Evolutionary conservation across 2,888 invertebrate genomes (phyloP), one percentile per base, ranked within the genome.

Genomic region (Ormyrus rosae): DNA sequence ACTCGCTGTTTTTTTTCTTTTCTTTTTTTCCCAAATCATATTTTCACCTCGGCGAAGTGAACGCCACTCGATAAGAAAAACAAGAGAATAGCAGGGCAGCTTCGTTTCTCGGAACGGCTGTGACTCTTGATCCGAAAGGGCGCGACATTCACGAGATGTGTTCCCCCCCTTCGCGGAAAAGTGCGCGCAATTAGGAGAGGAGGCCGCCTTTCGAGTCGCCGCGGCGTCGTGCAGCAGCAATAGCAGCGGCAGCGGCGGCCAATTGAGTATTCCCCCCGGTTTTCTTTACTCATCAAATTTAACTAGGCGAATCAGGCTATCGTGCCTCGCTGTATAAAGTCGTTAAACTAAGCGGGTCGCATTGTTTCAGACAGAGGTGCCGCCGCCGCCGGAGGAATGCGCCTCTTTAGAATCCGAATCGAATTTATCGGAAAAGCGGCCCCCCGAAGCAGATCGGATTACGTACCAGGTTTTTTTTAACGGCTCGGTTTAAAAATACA

Each of bases 261-360:
- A 53, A 9, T 19, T 7, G 9, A 53, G 4, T 11, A 19, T 9
- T 11, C 60, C 5, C 19, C 60, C 19, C 3, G 6, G 6, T 45
- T 46, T 63, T 63, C 48, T 63, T 13, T n/a, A 55, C 51, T 72
- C 53, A 55, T 64, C 55, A 46, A 64, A 45, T 55, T 55, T 51
- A 64, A 72, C 72, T 55, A 46, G 63, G 8, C 63, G 58, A 65
- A 73, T 13, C 10, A 56, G 65, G 51, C 56, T 55, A 72, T 19
- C 13, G 6, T 6, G 50, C 19, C 19, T 19, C 19, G 61, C 11
- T 60, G 10, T 48, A 5, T 13, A 71, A 64, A 34, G n/a, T 56
- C 48, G 53, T 71, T 61, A 61, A 53, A 53, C 7, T 71, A 71
- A 71, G 61, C 71, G 34, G 71, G 61, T 61, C 61, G 34, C 58